Percentiles rank a stretch among this genome's conserved stretches.
These are phyloP conservation scores for Eulemur mongoz DNA, from an alignment of 2,797 vertebrate genomes.

Conservation along the genomic window DNA sequence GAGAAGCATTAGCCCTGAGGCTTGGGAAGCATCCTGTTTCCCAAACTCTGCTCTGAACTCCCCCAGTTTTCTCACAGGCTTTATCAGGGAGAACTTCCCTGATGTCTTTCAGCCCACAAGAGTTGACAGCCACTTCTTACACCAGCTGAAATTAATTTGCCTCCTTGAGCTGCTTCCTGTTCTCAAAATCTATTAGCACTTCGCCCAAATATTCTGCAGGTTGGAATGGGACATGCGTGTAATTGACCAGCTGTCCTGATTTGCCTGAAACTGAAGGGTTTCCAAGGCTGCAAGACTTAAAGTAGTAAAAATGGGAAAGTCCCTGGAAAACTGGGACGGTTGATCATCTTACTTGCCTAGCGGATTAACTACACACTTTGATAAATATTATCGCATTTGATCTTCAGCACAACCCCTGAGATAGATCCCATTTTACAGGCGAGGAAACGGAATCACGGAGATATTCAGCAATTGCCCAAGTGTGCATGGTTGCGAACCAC, in stretches of 20 bases:
- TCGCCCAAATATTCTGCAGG: conserved; percentile 77
- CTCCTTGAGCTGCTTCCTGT: conserved; percentile 82
- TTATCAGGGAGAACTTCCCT: conserved; percentile 84
- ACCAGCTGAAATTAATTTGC: conserved; percentile 87
- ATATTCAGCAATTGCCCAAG: not conserved
- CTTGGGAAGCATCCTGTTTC: conserved; percentile 85
- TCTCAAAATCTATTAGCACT: conserved; percentile 83
- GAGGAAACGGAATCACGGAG: not conserved
- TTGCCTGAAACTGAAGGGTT: not conserved
- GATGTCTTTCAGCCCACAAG: conserved; percentile 81
- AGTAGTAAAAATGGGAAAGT: not conserved
- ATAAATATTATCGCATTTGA: not conserved
- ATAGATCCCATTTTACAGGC: not conserved
- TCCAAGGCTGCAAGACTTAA: not conserved
- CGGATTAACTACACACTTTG: not conserved
- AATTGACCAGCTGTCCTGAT: not conserved
- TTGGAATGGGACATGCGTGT: conserved; percentile 32
- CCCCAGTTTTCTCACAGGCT: conserved; percentile 86
- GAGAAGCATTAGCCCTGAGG: conserved; percentile 78
- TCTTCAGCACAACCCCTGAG: not conserved
- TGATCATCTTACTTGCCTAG: not conserved
- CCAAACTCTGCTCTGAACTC: conserved; percentile 84
- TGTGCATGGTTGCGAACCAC: not conserved
- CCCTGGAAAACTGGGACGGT: not conserved
- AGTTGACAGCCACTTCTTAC: conserved; percentile 85